Evolutionary conservation across 2,888 invertebrate genomes (phyloP).

Genomic region (Horisme vitalbata): DNA sequence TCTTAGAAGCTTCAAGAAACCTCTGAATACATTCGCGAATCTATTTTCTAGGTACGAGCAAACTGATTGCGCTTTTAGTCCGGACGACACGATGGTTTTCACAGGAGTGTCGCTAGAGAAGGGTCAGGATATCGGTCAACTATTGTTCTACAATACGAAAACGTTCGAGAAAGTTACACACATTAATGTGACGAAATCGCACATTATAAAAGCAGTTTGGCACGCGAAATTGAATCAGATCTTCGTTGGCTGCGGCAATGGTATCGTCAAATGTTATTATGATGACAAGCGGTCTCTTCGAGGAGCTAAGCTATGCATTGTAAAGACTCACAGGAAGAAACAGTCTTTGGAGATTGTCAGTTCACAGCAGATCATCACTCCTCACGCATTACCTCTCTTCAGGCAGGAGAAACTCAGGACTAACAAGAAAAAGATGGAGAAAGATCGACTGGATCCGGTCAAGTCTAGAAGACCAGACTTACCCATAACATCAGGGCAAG

Average conservation of each 20-base stretch:
- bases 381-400: conserved; percentile 97
- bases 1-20: conserved; percentile 90
- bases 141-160: conserved; percentile 91
- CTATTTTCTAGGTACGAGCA: conserved; percentile 93
- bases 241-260: conserved; percentile 95
- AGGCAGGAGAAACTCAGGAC: conserved; percentile 95
- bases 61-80: conserved; percentile 93
- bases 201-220: conserved; percentile 95
- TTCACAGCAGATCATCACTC: conserved; percentile 96
- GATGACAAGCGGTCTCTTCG: conserved; percentile 93
- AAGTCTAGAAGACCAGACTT: conserved; percentile 92
- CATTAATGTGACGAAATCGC: conserved; percentile 90
- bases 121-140: conserved; percentile 84
- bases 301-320: conserved; percentile 95
- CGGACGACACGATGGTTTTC: conserved; percentile 93
- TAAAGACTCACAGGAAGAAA: conserved; percentile 90
- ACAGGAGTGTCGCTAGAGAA: conserved; percentile 93
- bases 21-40: conserved; percentile 86
- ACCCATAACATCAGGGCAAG: conserved; percentile 94
- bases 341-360: conserved; percentile 94
- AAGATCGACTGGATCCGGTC: conserved; percentile 93
- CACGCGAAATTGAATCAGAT: conserved; percentile 99
- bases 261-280: conserved; percentile 94
- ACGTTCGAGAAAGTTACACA: conserved; percentile 89
- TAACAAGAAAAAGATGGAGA: conserved; percentile 94